phyloP scores from a whole-genome alignment of 1,140 invertebrate species.

The Gerris buenoi region DNA sequence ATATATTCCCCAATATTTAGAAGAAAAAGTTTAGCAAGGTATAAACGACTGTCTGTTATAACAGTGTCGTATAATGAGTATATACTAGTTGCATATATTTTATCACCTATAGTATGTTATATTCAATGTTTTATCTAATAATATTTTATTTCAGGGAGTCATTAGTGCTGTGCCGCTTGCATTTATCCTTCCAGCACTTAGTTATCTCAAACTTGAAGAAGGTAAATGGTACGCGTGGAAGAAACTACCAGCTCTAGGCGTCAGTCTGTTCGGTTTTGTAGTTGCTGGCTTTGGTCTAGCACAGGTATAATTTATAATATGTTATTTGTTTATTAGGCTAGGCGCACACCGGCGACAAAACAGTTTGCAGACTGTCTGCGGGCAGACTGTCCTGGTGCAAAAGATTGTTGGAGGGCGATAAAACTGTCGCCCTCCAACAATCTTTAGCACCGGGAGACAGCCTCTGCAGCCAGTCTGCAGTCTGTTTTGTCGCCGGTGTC shows the following conservation, averaged over 20 bases:
- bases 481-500: too few species aligned
- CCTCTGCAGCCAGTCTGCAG: too few species aligned
- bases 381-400: not conserved
- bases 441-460: not conserved
- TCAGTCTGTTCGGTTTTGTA: slow-evolving; percentile 53
- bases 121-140: not conserved
- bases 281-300: slow-evolving; percentile 45
- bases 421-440: not conserved
- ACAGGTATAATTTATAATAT: not conserved
- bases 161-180: slow-evolving; percentile 69
- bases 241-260: slow-evolving; percentile 54
- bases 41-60: too few species aligned
- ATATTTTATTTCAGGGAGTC: slow-evolving; percentile 46
- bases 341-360: not conserved
- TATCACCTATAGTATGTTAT: too few species aligned
- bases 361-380: not conserved
- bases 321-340: not conserved
- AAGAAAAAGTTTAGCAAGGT: too few species aligned
- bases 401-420: not conserved
- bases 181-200: slow-evolving; percentile 65
- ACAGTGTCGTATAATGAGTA: too few species aligned
- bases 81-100: too few species aligned
- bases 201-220: slow-evolving; percentile 61
- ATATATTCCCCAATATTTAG: too few species aligned
- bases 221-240: slow-evolving; percentile 47